Conservation (phyloP, 2,888 invertebrate genomes). For the Athetis lepigone region DNA sequence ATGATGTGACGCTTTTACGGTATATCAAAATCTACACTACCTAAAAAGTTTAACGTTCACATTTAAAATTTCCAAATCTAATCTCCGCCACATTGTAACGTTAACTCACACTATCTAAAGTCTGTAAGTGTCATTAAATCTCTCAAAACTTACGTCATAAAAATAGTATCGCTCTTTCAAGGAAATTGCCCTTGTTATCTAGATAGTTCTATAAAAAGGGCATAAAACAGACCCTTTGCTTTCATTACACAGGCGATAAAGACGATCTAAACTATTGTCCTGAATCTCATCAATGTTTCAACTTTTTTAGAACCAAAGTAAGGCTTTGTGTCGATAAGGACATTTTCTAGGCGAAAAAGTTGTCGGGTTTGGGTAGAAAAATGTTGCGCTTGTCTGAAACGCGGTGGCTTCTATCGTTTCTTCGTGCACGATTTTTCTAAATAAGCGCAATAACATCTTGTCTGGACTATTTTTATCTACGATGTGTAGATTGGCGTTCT, state of each 20-base stretch:
- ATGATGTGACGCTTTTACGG: no score
- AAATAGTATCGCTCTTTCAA: constrained; percentile 19
- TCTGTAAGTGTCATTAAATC: constrained; percentile 13
- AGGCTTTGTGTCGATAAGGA: neutral
- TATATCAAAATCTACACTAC: no score
- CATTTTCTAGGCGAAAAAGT: neutral
- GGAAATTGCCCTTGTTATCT: constrained; percentile 44
- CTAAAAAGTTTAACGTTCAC: no score
- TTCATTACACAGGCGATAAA: constrained; percentile 48
- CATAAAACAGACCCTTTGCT: constrained; percentile 28
- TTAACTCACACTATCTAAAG: constrained; percentile 1
- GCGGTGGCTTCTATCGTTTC: no score
- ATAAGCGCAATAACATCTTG: no score
- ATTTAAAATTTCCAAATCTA: neutral
- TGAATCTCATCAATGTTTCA: constrained; percentile 36
- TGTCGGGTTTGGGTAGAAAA: no score
- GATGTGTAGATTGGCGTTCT: no score
- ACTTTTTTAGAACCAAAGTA: constrained; percentile 14
- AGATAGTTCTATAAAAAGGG: constrained; percentile 33
- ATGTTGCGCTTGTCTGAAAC: no score
- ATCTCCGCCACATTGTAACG: neutral
- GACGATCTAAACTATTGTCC: constrained; percentile 13
- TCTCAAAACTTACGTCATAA: constrained; percentile 28
- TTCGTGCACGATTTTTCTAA: no score
- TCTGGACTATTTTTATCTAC: no score